Base-by-base conservation (phyloP, 2,888 invertebrate genomes). In the Ypsolopha sequella region DNA sequence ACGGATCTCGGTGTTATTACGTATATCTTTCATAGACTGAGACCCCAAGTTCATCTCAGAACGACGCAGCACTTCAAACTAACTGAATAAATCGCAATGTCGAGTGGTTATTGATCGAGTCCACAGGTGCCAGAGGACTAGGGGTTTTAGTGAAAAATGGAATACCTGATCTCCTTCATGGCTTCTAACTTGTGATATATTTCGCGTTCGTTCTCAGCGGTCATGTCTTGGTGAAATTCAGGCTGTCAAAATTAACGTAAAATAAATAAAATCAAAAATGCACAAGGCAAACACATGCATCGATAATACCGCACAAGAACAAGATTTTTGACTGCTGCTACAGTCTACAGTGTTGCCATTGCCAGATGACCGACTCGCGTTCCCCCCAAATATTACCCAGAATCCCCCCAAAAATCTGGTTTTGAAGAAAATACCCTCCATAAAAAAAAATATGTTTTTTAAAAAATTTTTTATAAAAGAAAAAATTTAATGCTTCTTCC, bases 101-200 rank as follows among this genome's bases (percentile, higher is more conserved):
- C 45, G 70, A 78, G 73, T 74, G 67, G 73, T 80, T 82, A 86
- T 87, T 80, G 84, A 85, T 86, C 80, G 68, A 75, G 76, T 73
- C 77, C 70, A 84, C 81, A 86, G 82, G 84, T 85, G 84, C 73
- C 68, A 75, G 60, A 54, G 64, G 63, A 60, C 70, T 62, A 58
- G 59, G 56, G 59, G 57, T 58, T 57, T 58, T 52, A 45, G 39
- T 52, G 34, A 51, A 51, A 55, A 53, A 55, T 38, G 47, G 49
- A 56, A 52, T 82, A 95, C 95, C 95, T 91, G 61, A 97, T 95
- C 75, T 97, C 97, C 85, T 97, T 97, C 67, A 97, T 90, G 54
- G 95, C 95, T 87, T 97, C 97, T 60, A 97, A 85, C 81, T 97
- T 97, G 50, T 95, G 95, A 80, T 95, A 94, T 70, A 96, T 93